These are phyloP conservation scores for Centropristis striata DNA, from an alignment of 2,113 vertebrate species.

Conservation along the genomic window DNA sequence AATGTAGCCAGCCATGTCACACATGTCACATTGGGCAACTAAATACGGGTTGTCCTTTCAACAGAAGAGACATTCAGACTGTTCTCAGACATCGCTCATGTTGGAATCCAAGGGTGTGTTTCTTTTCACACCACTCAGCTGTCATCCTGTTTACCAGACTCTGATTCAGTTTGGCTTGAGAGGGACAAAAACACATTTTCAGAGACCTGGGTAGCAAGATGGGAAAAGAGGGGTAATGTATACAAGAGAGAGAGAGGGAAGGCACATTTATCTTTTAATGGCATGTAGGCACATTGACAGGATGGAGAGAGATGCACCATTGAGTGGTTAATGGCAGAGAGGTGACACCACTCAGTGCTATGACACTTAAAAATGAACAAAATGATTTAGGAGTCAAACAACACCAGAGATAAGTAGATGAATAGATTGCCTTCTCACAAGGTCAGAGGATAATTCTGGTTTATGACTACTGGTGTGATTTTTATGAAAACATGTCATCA, in stretches of 20 bases:
- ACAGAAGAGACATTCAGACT: background rate
- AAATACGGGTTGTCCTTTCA: slow-evolving; percentile 23
- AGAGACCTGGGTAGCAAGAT: background rate
- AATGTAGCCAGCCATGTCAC: slow-evolving; percentile 35
- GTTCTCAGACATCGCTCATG: background rate
- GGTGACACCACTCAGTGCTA: background rate
- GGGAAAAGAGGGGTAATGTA: background rate
- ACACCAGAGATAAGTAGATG: background rate
- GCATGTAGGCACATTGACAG: slow-evolving; percentile 4
- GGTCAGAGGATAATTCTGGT: background rate
- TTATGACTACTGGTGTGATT: background rate
- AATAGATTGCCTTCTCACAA: background rate
- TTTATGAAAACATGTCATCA: background rate
- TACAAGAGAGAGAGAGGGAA: background rate
- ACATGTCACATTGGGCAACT: slow-evolving; percentile 35
- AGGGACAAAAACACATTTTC: slow-evolving; percentile 18
- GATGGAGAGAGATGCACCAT: slow-evolving; percentile 13
- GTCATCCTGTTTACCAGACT: slow-evolving; percentile 29
- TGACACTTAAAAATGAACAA: background rate
- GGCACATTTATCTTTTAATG: slow-evolving; percentile 40
- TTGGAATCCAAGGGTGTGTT: slow-evolving; percentile 22
- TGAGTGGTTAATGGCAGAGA: slow-evolving; percentile 32
- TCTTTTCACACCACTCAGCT: slow-evolving; percentile 39
- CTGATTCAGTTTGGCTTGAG: slow-evolving; percentile 4
- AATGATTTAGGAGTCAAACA: background rate